phyloP scores from a whole-genome alignment of 2,888 invertebrate species.

The Caenorhabditis uteleia region DNA sequence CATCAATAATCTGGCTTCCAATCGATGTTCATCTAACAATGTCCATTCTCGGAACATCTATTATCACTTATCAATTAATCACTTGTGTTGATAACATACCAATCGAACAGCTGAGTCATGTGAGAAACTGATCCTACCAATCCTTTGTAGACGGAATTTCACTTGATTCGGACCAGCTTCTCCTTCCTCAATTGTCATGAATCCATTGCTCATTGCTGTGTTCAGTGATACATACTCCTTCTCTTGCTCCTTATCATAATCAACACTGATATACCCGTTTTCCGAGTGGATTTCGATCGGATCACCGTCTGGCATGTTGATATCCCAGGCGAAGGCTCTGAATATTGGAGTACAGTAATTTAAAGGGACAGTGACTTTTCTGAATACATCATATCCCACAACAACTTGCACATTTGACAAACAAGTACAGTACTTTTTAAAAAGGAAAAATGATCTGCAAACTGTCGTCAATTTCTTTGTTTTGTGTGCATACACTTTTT shows the following conservation, averaged over 20 bases:
- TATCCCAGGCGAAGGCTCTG: constrained; percentile 69
- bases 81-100: constrained; percentile 36
- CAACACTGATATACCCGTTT: constrained; percentile 63
- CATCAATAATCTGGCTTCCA: constrained; percentile 66
- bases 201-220: constrained; percentile 68
- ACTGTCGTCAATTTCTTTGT: too few relatives aligned
- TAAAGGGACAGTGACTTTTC: too few relatives aligned
- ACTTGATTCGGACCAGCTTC: constrained; percentile 59
- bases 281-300: constrained; percentile 67
- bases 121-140: constrained; percentile 66
- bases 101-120: constrained; percentile 65
- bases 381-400: too few relatives aligned
- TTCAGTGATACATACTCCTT: constrained; percentile 58
- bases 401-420: too few relatives aligned
- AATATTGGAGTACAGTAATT: too few relatives aligned
- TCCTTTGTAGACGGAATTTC: constrained; percentile 55
- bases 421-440: too few relatives aligned
- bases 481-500: too few relatives aligned
- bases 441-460: too few relatives aligned
- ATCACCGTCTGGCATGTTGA: constrained; percentile 58
- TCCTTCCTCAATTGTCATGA: constrained; percentile 65
- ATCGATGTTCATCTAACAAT: constrained; percentile 60
- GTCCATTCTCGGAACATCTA: constrained; percentile 69
- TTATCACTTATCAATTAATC: constrained; percentile 2
- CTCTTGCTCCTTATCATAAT: constrained; percentile 45